Base-by-base conservation (phyloP, 2,888 invertebrate genomes). In the Pyrocoelia pectoralis region DNA sequence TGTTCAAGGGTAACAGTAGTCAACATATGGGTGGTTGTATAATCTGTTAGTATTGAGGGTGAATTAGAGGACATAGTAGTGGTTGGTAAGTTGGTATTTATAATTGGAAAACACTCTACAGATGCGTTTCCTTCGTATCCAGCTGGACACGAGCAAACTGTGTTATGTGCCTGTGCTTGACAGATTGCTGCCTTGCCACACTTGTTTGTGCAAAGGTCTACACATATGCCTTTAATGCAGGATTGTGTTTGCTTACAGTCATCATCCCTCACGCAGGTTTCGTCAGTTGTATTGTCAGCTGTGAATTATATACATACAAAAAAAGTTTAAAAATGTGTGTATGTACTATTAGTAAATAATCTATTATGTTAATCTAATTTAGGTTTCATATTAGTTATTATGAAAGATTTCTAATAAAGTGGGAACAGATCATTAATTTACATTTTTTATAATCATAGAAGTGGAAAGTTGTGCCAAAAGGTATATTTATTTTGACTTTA, bases 111-210 rank as follows among this genome's bases (percentile, higher is more conserved):
- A 76, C 86, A 86, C 69, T 83, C 80, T 52, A 83, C 75, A 68
- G 81, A 80, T n/a, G 86, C 81, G 77, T 86, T 84, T 68, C 86
- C 86, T 62, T 80, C 76, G 73, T 81, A 84, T 17, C 84, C 84
- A 33, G 77, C 70, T 33, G 81, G 79, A 72, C 83, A 84, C 68
- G 69, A 74, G 72, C 84, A 84, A 67, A 78, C 74, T 63, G 82
- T 82, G 73, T 78, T 81, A 79, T 85, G 85, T 71, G 82, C 81
- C 73, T 80, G 76, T 71, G 83, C 81, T 71, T 77, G 76, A 77
- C 86, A 86, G 64, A 80, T 76, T 69, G 85, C 83, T 73, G 82
- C 79, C 71, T 78, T 79, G 68, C 83, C 84, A 74, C 81, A 81
- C 59, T 77, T 77, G 72, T 77, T 78, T 73, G 79, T 79, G 80